Base-by-base conservation (phyloP, 2,797 vertebrate species). In the Aulostomus chinensis region DNA sequence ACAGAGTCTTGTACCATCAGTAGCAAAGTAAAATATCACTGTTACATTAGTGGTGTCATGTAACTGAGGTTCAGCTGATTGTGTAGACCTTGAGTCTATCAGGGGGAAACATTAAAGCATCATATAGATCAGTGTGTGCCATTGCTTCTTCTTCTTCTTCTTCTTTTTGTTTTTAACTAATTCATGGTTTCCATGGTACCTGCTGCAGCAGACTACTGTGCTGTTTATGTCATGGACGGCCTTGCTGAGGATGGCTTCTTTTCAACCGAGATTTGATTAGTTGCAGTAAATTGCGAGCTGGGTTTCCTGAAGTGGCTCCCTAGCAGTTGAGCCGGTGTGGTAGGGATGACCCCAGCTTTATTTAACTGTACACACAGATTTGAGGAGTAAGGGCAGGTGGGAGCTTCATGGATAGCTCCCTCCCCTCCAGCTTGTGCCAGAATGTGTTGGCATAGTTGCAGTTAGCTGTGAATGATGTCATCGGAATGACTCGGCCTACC, bases 241-340 rank as follows among this genome's bases (percentile, higher is more conserved):
- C 64, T 50, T 45, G 52, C 16, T 46, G 21, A 36, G 39, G 26
- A 58, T 45, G 18, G 45, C 49, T 45, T 25, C 63, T 43, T 42
- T 61, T 30, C 25, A 52, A 67, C 11, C 59, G 72, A 46, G 57
- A 59, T 61, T 73, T 66, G 28, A 25, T 36, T 25, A 20, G 10
- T 29, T 62, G 58, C 58, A 52, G 65, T 60, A 26, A 30, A 20
- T 56, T 37, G 30, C 4, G 1, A 24, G 48, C 11, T 24, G 25
- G 18, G 8, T 37, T 14, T 42, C 9, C 4, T 42, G 10, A 11
- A 54, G 26, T 7, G 20, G 31, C 59, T 31, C 42, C 9, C n/a
- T 10, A 2, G 41, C n/a, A 18, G 4, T 26, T 20, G 3, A 10
- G 25, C 16, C 7, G 4, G 11, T 25, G 2, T 34, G 9, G 28